Conservation (phyloP, 2,113 vertebrate genomes). For the Trachemys scripta region DNA sequence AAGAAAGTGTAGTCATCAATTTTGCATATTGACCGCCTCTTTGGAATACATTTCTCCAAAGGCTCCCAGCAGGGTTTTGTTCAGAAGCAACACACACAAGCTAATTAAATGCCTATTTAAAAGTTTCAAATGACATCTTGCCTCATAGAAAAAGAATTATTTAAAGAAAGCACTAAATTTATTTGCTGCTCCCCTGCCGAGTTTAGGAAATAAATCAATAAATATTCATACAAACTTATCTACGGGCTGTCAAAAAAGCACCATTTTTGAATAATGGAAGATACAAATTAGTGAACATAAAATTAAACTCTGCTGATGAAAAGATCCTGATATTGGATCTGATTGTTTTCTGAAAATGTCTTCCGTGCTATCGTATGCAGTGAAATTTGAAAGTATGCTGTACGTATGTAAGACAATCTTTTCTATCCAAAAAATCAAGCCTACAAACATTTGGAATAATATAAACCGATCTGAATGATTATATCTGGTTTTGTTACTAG, state of each 20-base stretch:
- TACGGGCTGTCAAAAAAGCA: constrained; percentile 57
- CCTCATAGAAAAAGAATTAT: constrained; percentile 85
- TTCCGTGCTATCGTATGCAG: fast-evolving
- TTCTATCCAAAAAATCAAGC: background rate
- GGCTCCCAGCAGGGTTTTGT: constrained; percentile 83
- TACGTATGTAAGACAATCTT: fast-evolving
- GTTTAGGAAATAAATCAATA: constrained; percentile 86
- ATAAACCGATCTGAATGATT: too few relatives aligned
- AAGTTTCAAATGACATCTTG: constrained; percentile 88
- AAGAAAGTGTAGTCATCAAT: constrained; percentile 90
- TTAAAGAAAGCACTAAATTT: constrained; percentile 86
- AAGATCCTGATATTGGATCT: background rate
- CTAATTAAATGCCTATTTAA: constrained; percentile 95
- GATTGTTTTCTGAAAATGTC: fast-evolving
- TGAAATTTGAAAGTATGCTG: background rate
- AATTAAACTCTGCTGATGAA: background rate
- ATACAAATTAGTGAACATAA: constrained; percentile 39
- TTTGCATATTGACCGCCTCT: constrained; percentile 92
- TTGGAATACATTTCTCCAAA: constrained; percentile 78
- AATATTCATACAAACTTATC: constrained; percentile 85
- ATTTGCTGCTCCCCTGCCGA: constrained; percentile 81
- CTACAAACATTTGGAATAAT: background rate
- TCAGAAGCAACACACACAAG: constrained; percentile 82
- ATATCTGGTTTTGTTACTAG: too few relatives aligned
- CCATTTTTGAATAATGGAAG: constrained; percentile 24